A percentile compares a stretch with the other conserved stretches of the same genome.
phyloP scores from a whole-genome alignment of 2,888 invertebrate species.

The Sthenelais limicola region DNA sequence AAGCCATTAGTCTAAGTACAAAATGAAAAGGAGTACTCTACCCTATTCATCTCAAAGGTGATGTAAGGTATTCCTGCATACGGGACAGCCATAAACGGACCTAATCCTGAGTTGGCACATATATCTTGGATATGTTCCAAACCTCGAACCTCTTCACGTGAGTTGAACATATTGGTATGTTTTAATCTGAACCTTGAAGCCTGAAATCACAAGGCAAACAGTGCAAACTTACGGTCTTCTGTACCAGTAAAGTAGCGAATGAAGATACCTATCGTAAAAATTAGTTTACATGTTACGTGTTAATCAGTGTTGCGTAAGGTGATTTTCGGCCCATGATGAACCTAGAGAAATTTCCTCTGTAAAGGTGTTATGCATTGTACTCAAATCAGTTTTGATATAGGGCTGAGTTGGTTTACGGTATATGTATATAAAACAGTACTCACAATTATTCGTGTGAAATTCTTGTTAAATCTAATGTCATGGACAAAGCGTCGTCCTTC shows the following conservation, averaged over 20 bases:
- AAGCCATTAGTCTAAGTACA: too few relatives aligned
- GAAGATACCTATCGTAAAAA: too few relatives aligned
- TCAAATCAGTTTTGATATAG: too few relatives aligned
- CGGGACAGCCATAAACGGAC: neutral
- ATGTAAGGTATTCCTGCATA: slow-evolving; percentile 17
- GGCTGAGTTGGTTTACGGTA: too few relatives aligned
- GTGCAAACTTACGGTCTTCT: too few relatives aligned
- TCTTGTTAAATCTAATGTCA: slow-evolving; percentile 19
- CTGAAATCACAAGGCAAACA: neutral
- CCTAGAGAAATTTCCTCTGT: too few relatives aligned
- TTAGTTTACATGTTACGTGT: too few relatives aligned
- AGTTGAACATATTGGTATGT: slow-evolving; percentile 32
- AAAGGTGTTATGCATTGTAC: too few relatives aligned
- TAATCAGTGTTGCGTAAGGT: too few relatives aligned
- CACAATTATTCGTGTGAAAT: slow-evolving; percentile 21
- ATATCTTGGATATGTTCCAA: slow-evolving; percentile 17
- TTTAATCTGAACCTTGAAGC: slow-evolving; percentile 24
- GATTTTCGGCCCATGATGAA: too few relatives aligned
- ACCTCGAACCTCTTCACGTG: slow-evolving; percentile 25
- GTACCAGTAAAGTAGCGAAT: too few relatives aligned
- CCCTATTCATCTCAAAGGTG: slow-evolving; percentile 34
- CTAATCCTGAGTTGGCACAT: slow-evolving; percentile 12
- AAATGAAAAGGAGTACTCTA: too few relatives aligned
- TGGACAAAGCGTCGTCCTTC: slow-evolving; percentile 26
- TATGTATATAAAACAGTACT: slow-evolving; percentile 1